Base-by-base conservation (phyloP, 2,888 invertebrate genomes). In the Macrophya alboannulata region DNA sequence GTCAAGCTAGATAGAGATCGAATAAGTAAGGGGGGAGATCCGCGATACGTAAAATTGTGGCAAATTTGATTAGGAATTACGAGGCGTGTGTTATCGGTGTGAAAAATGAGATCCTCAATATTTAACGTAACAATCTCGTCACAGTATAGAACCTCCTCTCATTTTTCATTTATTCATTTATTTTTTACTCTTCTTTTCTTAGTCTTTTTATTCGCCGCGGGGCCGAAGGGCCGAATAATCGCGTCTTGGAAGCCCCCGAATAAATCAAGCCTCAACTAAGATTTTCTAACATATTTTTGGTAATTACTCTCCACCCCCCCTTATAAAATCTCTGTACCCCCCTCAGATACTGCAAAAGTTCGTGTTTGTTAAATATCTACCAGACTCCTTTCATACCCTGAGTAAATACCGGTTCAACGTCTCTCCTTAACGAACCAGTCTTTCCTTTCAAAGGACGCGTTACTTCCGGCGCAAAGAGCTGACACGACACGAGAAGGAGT, bases 371-470 rank as follows among this genome's bases (percentile, higher is more conserved):
- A 55, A 77, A 55, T 55, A n/a, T 77, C 55, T n/a, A 37, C 55
- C 37, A 51, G 15, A 55, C 51, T 8, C 45, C 31, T 55, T 77
- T 77, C 76, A 77, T 31, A 77, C 31, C 17, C 37, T 55, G 51
- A 51, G 55, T 77, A 77, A 77, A 77, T 55, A 77, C 51, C 15
- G 55, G 31, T 77, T 55, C 77, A 55, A 51, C 43, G 77, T 77
- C 17, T 55, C 31, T 55, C n/a, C 55, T 21, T 77, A 51, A 51
- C n/a, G 55, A 77, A 77, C 25, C 77, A 55, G 51, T 37, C 77
- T 31, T 51, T 37, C 25, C 55, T 77, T 77, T 77, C n/a, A 77
- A 51, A 77, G 51, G 51, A 55, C 77, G 55, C 37, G 37, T 51
- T 77, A 55, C 31, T 77, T 77, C 25, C 51, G 51, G 72, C 21